Evolutionary conservation across 2,797 vertebrate species (phyloP).

Genomic region (Paedocypris micromegethes): DNA sequence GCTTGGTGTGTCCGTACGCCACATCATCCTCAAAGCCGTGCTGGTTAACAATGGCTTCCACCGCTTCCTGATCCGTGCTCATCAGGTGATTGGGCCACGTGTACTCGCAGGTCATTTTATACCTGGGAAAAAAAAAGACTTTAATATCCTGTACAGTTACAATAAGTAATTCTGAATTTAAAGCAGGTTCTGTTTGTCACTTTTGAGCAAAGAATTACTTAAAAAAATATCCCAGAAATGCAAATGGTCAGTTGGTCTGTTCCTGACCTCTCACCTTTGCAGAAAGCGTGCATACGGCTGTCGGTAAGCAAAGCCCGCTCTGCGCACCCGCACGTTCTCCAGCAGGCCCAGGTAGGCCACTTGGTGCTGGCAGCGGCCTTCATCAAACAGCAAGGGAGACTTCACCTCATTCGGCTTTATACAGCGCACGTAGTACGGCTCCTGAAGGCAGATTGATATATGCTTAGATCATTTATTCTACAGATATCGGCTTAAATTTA

Average conservation of each 20-base stretch:
- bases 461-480: not conserved
- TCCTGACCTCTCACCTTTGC: conserved; percentile 68
- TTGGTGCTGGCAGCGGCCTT: conserved; percentile 81
- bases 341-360: conserved; percentile 88
- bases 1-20: conserved; percentile 82
- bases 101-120: conserved; percentile 96
- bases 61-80: conserved; percentile 75
- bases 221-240: too few species aligned
- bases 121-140: conserved; percentile 60
- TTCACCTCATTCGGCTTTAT: conserved; percentile 90
- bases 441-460: conserved; percentile 58
- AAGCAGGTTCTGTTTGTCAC: too few species aligned
- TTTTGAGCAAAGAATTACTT: too few species aligned
- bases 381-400: conserved; percentile 71
- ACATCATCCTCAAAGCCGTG: conserved; percentile 82
- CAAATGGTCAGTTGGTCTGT: too few species aligned
- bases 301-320: conserved; percentile 88
- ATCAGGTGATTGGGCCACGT: conserved; percentile 95
- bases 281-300: conserved; percentile 84
- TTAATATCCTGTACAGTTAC: not conserved
- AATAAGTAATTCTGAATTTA: not conserved
- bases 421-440: conserved; percentile 89
- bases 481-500: conserved; percentile 1
- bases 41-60: conserved; percentile 79
- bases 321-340: conserved; percentile 87